These are phyloP conservation scores for Caligus rogercresseyi DNA, from an alignment of 1,140 invertebrate genomes.

Conservation along the genomic window DNA sequence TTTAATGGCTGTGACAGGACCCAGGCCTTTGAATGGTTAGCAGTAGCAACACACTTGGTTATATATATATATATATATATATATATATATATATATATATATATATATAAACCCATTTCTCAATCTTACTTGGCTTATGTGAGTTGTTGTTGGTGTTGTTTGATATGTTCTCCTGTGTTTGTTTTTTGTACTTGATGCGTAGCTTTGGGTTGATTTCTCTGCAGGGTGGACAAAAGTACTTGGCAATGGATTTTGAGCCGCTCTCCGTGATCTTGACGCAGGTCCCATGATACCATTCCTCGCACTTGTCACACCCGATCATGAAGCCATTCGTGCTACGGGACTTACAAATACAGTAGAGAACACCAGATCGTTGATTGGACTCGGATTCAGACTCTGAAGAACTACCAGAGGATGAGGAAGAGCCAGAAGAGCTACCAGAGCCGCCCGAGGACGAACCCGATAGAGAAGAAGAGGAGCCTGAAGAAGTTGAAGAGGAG, in stretches of 20 bases:
- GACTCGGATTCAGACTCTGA: not conserved
- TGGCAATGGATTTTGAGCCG: constrained; percentile 77
- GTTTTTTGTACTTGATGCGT: constrained; percentile 49
- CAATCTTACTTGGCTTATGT: too few species aligned
- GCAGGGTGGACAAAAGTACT: constrained; percentile 73
- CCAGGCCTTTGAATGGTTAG: too few species aligned
- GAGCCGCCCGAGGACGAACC: not conserved
- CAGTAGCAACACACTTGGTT: too few species aligned
- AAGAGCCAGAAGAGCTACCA: not conserved
- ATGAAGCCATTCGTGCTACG: not conserved
- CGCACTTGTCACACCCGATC: constrained; percentile 78
- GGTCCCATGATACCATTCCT: constrained; percentile 97
- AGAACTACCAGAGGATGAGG: not conserved
- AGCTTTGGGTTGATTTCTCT: constrained; percentile 59
- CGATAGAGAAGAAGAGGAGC: not conserved
- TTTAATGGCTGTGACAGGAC: too few species aligned
- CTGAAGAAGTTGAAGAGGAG: not conserved
- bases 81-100: too few species aligned
- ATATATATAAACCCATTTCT: too few species aligned
- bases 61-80: too few species aligned
- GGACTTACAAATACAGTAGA: not conserved
- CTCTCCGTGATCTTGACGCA: constrained; percentile 86
- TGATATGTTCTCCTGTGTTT: too few species aligned
- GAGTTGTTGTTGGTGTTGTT: too few species aligned
- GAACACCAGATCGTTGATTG: not conserved